Evolutionary conservation across 2,888 invertebrate genomes (phyloP).

Genomic region (Machimus rusticus): DNA sequence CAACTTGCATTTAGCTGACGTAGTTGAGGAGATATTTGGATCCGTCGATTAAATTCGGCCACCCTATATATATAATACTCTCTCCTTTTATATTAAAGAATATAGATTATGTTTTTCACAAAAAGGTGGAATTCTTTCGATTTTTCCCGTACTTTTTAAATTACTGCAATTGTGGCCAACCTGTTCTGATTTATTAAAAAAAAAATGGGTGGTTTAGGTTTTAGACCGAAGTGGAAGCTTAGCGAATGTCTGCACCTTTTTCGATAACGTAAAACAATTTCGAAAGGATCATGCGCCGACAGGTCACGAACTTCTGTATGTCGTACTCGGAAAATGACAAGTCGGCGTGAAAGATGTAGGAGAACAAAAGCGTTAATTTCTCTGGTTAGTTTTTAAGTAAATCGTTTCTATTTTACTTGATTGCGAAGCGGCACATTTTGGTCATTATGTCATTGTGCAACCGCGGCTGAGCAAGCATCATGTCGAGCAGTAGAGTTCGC

Average conservation of each 20-base stretch:
- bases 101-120: no score
- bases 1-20: no score
- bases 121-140: no score
- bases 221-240: not conserved
- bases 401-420: constrained; percentile 34
- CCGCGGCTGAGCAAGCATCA: constrained; percentile 54
- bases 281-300: not conserved
- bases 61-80: no score
- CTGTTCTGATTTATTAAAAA: no score
- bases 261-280: not conserved
- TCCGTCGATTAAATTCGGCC: no score
- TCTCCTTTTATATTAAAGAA: no score
- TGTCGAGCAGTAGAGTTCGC: constrained; percentile 71
- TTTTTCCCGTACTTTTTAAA: no score
- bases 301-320: not conserved
- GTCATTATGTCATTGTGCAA: constrained; percentile 14
- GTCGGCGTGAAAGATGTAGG: constrained; percentile 31
- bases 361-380: constrained; percentile 23
- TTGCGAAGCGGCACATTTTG: constrained; percentile 25
- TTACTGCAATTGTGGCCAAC: no score
- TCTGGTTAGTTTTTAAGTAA: constrained; percentile 24
- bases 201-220: no score
- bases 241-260: not conserved
- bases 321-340: constrained; percentile 2
- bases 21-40: no score